A percentile compares a stretch with the other conserved stretches of the same genome.
Conservation (phyloP, 1,140 invertebrate genomes). For the Trichonephila clavipes region DNA sequence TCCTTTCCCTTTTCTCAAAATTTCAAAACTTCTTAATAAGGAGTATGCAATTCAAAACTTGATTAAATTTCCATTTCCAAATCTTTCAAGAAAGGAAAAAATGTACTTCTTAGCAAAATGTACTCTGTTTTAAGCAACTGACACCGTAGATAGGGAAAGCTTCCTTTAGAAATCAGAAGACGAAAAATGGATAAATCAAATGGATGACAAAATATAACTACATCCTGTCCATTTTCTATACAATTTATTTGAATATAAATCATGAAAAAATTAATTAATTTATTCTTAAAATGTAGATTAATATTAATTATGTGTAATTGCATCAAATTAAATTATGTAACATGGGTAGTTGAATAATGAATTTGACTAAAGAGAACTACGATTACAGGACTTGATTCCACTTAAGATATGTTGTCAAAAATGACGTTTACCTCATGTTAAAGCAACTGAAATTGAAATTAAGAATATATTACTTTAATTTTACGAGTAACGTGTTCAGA, state of each 20-base stretch:
- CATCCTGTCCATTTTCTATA: background rate
- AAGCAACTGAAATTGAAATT: too few relatives aligned
- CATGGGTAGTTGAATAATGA: background rate
- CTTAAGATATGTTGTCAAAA: too few relatives aligned
- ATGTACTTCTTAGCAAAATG: background rate
- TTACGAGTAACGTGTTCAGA: too few relatives aligned
- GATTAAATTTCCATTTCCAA: background rate
- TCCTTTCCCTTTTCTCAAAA: background rate
- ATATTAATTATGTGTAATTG: too few relatives aligned
- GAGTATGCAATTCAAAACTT: background rate
- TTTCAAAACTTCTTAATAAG: conserved; percentile 20
- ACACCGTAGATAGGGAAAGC: too few relatives aligned
- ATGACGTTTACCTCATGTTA: too few relatives aligned
- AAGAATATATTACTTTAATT: too few relatives aligned
- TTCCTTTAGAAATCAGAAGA: background rate
- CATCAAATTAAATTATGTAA: too few relatives aligned
- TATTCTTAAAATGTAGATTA: background rate
- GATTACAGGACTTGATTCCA: too few relatives aligned
- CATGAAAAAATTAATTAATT: background rate
- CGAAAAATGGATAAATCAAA: background rate
- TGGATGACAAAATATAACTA: background rate
- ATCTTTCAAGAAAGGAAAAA: background rate
- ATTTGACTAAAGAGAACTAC: background rate
- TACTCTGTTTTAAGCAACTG: background rate
- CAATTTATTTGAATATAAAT: background rate